These are phyloP conservation scores for Sciaenops ocellatus DNA, from an alignment of 2,797 vertebrate species.

Conservation along the genomic window DNA sequence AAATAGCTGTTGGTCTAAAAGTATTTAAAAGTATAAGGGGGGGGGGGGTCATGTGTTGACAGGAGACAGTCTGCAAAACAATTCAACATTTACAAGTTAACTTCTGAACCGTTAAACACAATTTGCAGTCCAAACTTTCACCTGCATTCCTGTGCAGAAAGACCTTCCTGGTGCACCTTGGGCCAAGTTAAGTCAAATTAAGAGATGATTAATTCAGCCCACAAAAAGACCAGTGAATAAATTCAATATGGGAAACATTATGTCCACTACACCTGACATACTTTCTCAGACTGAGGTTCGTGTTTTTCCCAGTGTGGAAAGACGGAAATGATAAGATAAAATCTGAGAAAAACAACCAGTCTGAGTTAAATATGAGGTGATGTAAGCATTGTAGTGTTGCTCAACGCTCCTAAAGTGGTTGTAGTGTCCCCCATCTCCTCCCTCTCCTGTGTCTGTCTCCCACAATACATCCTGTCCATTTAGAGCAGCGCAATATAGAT, in stretches of 20 bases:
- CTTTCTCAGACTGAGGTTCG: background rate
- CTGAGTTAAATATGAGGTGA: constrained; percentile 2
- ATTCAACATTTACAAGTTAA: background rate
- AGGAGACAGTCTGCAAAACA: background rate
- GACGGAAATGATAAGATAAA: background rate
- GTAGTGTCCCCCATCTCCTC: background rate
- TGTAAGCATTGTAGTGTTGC: constrained; percentile 38
- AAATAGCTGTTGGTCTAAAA: too few species aligned
- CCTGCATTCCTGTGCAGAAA: background rate
- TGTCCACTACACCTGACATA: background rate
- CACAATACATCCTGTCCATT: background rate
- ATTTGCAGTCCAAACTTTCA: background rate
- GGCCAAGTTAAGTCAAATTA: background rate
- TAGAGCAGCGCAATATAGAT: constrained; percentile 17
- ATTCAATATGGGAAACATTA: background rate
- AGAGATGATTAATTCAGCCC: too few species aligned
- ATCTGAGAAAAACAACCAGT: constrained; percentile 16
- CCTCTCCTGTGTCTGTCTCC: background rate
- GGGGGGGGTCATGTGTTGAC: background rate
- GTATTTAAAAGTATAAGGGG: too few species aligned
- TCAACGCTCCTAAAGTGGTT: constrained; percentile 34
- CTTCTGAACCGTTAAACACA: background rate
- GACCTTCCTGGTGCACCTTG: too few species aligned
- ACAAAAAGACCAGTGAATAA: background rate
- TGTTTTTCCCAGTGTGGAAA: constrained; percentile 1